Evolutionary conservation across 2,888 invertebrate species (phyloP), one percentile per base, ranked within the genome.

Genomic region (Doris montereyensis): DNA sequence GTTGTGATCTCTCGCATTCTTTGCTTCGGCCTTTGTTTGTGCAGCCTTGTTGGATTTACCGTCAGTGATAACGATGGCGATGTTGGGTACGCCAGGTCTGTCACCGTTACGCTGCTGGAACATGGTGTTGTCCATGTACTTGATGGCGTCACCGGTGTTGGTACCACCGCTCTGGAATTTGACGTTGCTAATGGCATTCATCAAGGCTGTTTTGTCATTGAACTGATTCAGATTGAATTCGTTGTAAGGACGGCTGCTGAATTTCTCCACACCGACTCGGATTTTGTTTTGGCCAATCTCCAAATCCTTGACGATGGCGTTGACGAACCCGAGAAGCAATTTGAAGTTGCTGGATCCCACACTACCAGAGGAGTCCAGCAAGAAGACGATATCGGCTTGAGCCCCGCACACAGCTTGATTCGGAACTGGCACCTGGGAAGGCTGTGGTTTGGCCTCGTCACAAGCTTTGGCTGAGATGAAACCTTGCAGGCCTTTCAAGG

Each of bases 361-460:
- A 79, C 88, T 88, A 70, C 88, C 88, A n/a, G 87, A 87, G 2
- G 87, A 86, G 83, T 90, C 90, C 57, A 90, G 81, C 52, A 88
- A 83, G 82, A 89, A 89, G 30, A 84, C 85, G 21, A 90, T 85
- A 81, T 89, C 89, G 0, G 87, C 88, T 60, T 85, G 83, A 26
- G 85, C 84, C 13, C 84, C 82, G 80, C 89, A 89, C 30, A 67
- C 85, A 83, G 82, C 65, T 52, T 57, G 74, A 2, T 17, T 28
- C 3, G 74, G 74, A n/a, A 21, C 28, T n/a, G 58, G 58, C 30
- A 58, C 58, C 4, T 21, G 58, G 4, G 32, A 32, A 10, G 70
- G 70, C n/a, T 41, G 41, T 1, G 74, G 74, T 26, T 57, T 58
- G 24, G 57, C 74, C n/a, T 24, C 17, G 30, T 86, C 86, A 70